phyloP scores from a whole-genome alignment of 2,113 vertebrate genomes.

The Hystrix cristata region DNA sequence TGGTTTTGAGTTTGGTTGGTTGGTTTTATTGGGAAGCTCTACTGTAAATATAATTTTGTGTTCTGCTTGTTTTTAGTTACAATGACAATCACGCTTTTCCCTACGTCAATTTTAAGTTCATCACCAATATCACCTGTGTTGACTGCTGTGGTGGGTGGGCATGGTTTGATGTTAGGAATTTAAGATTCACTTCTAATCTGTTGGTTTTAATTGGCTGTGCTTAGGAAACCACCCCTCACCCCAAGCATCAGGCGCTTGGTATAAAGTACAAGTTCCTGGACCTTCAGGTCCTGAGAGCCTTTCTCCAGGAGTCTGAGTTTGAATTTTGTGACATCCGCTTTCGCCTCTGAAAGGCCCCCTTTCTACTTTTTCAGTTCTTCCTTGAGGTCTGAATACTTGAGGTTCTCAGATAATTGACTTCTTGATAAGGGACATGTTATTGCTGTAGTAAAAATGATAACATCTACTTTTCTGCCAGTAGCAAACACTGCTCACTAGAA shows the following conservation, averaged over 20 bases:
- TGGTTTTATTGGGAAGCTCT: neutral
- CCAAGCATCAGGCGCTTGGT: neutral
- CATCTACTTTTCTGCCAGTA: neutral
- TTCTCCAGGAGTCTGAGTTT: neutral
- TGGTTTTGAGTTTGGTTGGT: conserved; percentile 25
- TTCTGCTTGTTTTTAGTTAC: conserved; percentile 32
- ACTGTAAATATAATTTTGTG: neutral
- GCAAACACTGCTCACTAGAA: neutral
- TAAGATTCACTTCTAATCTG: neutral
- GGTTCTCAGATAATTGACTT: neutral
- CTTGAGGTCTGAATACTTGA: neutral
- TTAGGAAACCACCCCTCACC: neutral
- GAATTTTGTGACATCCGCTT: neutral
- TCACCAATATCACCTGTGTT: neutral
- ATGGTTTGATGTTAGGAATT: neutral
- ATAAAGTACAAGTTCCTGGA: neutral
- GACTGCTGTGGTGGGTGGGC: neutral
- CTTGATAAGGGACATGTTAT: neutral
- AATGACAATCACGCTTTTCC: neutral
- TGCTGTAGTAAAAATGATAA: neutral
- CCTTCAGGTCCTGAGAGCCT: neutral
- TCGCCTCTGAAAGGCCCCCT: neutral
- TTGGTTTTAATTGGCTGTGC: neutral
- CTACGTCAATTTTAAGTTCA: neutral
- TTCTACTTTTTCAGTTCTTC: neutral